Percentiles rank a stretch among this genome's conserved stretches.
Evolutionary conservation across 2,113 vertebrate genomes (phyloP).

Genomic region (Crotalus tigris): DNA sequence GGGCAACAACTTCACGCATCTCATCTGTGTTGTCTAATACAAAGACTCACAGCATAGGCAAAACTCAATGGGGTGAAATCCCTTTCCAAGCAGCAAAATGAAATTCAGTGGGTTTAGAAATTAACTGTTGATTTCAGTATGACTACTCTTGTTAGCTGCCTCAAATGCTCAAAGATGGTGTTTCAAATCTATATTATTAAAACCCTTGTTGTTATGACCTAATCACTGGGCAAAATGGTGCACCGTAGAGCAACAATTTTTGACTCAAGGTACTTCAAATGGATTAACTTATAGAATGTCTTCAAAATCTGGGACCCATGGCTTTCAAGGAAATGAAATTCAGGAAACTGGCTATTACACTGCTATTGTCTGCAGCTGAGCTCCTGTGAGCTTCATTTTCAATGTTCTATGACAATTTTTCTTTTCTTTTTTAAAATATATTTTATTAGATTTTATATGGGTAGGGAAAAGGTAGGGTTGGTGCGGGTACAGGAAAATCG

Average conservation of each 20-base stretch:
- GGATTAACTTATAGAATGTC: neutral
- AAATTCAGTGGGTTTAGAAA: neutral
- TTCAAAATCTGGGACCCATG: neutral
- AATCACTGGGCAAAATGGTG: neutral
- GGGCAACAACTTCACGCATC: slow-evolving; percentile 26
- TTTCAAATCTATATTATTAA: neutral
- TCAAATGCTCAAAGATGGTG: neutral
- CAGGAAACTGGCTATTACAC: neutral
- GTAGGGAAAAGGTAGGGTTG: too few species aligned
- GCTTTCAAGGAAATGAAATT: neutral
- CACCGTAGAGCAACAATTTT: neutral
- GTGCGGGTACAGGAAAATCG: too few species aligned
- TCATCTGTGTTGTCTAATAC: neutral
- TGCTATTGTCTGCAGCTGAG: neutral
- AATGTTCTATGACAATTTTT: neutral
- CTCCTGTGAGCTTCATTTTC: neutral
- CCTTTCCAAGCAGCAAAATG: neutral
- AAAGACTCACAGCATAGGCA: neutral
- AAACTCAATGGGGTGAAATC: neutral
- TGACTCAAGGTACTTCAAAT: neutral
- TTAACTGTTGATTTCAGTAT: neutral
- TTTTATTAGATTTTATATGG: too few species aligned
- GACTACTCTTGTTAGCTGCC: neutral
- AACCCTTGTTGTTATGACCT: neutral
- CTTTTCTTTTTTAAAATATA: neutral